Evolutionary conservation across 2,113 vertebrate species (phyloP), one percentile per base, ranked within the genome.

Genomic region (Carassius carassius): DNA sequence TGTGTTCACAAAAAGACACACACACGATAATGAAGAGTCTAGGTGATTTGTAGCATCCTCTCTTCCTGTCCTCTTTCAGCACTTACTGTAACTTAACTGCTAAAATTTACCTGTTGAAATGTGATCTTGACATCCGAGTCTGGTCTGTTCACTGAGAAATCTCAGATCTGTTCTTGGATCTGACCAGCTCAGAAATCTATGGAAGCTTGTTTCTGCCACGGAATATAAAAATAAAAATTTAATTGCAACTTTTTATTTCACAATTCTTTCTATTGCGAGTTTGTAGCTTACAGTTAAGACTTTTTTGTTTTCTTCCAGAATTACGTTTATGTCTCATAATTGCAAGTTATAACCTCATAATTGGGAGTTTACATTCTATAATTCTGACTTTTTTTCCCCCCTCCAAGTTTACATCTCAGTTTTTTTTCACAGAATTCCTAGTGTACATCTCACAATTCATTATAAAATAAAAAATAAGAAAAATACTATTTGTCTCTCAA

Each of bases 71-170:
- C 32, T 25, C 21, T 63, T 62, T 79, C 77, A 44, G 58, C 35
- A 47, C 32, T 79, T 63, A 47, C 78, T 25, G 35, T 79, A 44
- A 63, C 37, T 25, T 11, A 47, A 19, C 78, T 25, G 78, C 58
- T 63, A 11, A 63, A 79, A 47, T 41, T 63, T 58, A 79, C 58
- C 37, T 79, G 78, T 79, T 63, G 58, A 79, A 79, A 79, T 25
- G 3, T 2, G 58, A 79, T 79, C 78, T 63, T 10, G 35, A 44
- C 37, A 25, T 79, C 14, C 47, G 37, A 63, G 23, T 49, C 56
- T 37, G 58, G 63, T 79, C 35, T 44, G 58, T 25, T 44, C 77
- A 63, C n/a, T 17, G 13, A 41, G 21, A 79, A 41, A 79, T 41
- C 35, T 44, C 35, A 16, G 56, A 41, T 62, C 35, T 4, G 58